A percentile compares a stretch with the other conserved stretches of the same genome.
phyloP scores from a whole-genome alignment of 1,140 invertebrate species.

The Cepaea nemoralis region DNA sequence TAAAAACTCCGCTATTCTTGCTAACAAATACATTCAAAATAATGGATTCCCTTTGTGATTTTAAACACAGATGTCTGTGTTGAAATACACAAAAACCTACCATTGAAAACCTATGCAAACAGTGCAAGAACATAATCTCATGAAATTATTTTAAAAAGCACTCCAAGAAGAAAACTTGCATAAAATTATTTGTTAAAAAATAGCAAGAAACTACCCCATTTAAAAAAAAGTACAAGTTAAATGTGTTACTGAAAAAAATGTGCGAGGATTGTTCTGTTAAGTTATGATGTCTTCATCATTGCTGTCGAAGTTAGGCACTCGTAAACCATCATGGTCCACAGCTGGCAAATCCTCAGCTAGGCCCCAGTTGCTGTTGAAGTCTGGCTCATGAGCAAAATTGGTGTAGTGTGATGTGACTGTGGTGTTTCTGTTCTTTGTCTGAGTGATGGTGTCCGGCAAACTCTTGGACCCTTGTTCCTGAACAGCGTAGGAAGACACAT shows the following conservation, averaged over 20 bases:
- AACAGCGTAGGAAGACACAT: not conserved
- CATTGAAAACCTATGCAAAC: too few relatives aligned
- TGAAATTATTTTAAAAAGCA: too few relatives aligned
- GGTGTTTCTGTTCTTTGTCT: not conserved
- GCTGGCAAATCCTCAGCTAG: conserved; percentile 31
- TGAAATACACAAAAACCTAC: too few relatives aligned
- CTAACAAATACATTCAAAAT: too few relatives aligned
- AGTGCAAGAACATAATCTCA: too few relatives aligned
- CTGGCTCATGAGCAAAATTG: not conserved
- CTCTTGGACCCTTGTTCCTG: not conserved
- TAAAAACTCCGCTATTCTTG: too few relatives aligned
- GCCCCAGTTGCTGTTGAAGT: conserved; percentile 7
- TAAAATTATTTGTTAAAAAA: too few relatives aligned
- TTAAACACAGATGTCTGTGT: too few relatives aligned
- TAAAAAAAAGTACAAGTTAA: too few relatives aligned
- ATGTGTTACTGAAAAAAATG: not conserved
- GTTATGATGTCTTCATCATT: conserved; percentile 29
- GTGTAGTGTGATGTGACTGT: not conserved
- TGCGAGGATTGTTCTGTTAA: not conserved
- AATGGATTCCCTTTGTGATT: too few relatives aligned
- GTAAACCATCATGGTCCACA: not conserved
- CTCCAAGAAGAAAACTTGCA: too few relatives aligned
- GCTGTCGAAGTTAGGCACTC: conserved; percentile 34
- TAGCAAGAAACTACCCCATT: too few relatives aligned
- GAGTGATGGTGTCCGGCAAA: not conserved